phyloP scores from a whole-genome alignment of 2,113 vertebrate genomes.

The Melanerpes aurifrons region DNA sequence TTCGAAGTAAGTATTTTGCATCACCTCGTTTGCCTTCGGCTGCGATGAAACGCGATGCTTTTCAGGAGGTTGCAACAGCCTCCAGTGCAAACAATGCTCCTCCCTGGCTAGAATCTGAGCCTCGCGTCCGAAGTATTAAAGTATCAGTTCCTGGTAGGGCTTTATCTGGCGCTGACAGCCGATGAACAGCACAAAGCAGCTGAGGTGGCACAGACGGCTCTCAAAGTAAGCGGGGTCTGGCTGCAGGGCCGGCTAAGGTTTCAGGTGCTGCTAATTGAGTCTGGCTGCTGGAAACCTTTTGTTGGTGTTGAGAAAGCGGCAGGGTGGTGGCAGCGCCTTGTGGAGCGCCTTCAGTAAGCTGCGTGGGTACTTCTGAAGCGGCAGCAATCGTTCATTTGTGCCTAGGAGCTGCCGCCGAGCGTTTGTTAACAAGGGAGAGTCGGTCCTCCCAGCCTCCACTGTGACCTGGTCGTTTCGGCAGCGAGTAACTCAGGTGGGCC shows the following conservation, averaged over 20 bases:
- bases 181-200: conserved; percentile 30
- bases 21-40: conserved; percentile 29
- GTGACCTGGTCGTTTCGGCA: background rate
- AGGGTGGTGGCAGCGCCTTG: background rate
- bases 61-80: conserved; percentile 2
- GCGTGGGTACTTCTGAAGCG: background rate
- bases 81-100: background rate
- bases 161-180: conserved; percentile 21
- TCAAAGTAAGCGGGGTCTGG: background rate
- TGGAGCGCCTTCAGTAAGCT: background rate
- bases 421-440: background rate
- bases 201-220: conserved; percentile 7
- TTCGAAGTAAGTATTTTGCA: conserved; percentile 84
- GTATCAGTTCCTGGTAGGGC: background rate
- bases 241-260: conserved; percentile 22
- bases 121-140: background rate
- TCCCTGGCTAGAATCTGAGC: background rate
- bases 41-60: conserved; percentile 21
- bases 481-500: conserved; percentile 8
- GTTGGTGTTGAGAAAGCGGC: background rate
- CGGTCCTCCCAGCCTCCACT: background rate
- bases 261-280: conserved; percentile 48
- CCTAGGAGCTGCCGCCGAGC: conserved; percentile 25
- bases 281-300: conserved; percentile 41
- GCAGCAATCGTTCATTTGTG: background rate